phyloP scores from a whole-genome alignment of 2,888 invertebrate species.

The Yponomeuta evonymella region DNA sequence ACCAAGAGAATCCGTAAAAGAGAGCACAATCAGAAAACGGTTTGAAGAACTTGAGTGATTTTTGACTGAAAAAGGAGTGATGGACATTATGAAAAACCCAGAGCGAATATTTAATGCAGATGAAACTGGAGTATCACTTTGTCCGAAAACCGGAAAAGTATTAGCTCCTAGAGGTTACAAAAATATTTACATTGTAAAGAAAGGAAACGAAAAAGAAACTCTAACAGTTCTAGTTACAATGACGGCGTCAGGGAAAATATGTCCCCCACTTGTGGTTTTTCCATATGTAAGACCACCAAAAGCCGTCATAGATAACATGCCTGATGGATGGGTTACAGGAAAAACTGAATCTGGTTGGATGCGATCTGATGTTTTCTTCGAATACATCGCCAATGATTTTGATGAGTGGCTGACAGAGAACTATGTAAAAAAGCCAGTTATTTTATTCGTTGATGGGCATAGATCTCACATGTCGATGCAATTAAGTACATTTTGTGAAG shows the following conservation, averaged over 20 bases:
- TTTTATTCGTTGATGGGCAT: conserved; percentile 2
- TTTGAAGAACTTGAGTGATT: neutral
- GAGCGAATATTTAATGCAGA: neutral
- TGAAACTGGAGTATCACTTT: neutral
- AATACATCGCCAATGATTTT: neutral
- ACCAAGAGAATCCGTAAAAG: conserved; percentile 18
- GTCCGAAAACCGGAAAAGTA: neutral
- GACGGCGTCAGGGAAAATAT: no score
- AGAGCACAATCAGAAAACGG: conserved; percentile 17
- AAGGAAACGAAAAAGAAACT: no score
- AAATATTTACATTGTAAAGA: no score
- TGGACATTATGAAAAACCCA: neutral
- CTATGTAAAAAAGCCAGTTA: neutral
- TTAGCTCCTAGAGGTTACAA: no score
- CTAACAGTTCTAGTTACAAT: no score
- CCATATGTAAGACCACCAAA: no score
- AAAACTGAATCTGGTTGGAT: neutral
- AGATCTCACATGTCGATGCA: neutral
- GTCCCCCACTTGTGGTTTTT: no score
- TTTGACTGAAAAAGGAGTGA: neutral
- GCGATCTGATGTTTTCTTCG: neutral
- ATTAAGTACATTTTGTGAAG: neutral
- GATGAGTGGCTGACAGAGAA: neutral
- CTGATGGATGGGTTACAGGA: neutral
- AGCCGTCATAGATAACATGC: neutral